phyloP scores from a whole-genome alignment of 2,797 vertebrate genomes.

The Enteromius fasciolatus region DNA sequence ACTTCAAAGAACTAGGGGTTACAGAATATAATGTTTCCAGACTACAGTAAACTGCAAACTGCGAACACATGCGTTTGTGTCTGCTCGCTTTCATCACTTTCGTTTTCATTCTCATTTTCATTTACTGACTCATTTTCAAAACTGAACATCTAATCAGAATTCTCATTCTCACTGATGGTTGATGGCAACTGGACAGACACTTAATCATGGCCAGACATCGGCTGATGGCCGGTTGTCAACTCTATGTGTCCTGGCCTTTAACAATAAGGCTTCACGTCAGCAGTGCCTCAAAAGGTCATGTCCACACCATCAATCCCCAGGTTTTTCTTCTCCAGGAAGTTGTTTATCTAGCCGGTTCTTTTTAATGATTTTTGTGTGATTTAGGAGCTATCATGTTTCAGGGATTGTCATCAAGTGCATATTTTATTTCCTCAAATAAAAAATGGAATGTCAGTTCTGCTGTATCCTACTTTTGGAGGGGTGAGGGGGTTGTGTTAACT shows the following conservation, averaged over 20 bases:
- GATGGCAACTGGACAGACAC: background rate
- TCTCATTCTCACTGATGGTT: background rate
- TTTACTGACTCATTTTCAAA: background rate
- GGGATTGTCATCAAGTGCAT: background rate
- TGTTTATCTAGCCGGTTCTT: background rate
- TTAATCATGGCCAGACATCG: no score
- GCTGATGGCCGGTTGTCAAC: background rate
- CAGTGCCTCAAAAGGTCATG: background rate
- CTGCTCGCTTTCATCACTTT: background rate
- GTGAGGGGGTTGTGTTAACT: background rate
- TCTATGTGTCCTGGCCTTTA: background rate
- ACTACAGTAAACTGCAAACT: background rate
- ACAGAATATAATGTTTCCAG: background rate
- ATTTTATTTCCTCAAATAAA: background rate
- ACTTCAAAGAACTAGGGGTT: background rate
- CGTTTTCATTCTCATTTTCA: background rate
- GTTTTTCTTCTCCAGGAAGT: background rate
- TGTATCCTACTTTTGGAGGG: background rate
- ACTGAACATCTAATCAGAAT: background rate
- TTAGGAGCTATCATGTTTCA: constrained; percentile 3
- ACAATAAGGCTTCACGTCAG: background rate
- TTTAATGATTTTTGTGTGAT: background rate
- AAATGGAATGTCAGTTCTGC: background rate
- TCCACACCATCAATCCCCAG: background rate
- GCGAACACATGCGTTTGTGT: no score